Evolutionary conservation across 1,140 invertebrate genomes (phyloP).

Genomic region (Dendrolimus punctatus): DNA sequence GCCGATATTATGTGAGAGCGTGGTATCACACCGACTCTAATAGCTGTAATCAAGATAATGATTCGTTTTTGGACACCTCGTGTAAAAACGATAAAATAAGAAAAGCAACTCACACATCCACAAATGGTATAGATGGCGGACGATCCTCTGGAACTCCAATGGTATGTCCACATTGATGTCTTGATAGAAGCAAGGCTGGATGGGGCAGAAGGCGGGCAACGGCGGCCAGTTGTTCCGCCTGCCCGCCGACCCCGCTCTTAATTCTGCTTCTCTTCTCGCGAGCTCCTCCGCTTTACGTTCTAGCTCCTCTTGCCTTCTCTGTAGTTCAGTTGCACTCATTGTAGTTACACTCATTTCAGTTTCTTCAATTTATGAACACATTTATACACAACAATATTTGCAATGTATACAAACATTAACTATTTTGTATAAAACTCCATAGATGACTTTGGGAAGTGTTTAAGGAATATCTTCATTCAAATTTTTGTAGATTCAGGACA

Average conservation of each 20-base stretch:
- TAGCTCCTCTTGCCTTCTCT: slow-evolving; percentile 88
- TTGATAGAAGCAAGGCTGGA: slow-evolving; percentile 99
- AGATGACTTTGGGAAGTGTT: too few relatives aligned
- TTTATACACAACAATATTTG: too few relatives aligned
- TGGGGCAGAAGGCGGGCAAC: slow-evolving; percentile 90
- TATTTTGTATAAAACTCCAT: too few relatives aligned
- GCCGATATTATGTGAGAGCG: too few relatives aligned
- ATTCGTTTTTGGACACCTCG: too few relatives aligned
- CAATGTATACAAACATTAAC: too few relatives aligned
- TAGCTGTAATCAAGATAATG: too few relatives aligned
- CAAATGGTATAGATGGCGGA: slow-evolving; percentile 94
- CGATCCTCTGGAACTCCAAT: slow-evolving; percentile 96
- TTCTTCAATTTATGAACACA: background rate
- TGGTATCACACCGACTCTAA: too few relatives aligned
- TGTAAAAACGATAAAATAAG: too few relatives aligned
- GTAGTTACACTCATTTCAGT: slow-evolving; percentile 2
- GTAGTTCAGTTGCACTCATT: slow-evolving; percentile 33
- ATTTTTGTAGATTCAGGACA: too few relatives aligned
- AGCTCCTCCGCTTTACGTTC: slow-evolving; percentile 90
- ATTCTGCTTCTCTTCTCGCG: slow-evolving; percentile 90
- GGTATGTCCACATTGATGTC: slow-evolving; percentile 99
- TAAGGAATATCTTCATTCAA: too few relatives aligned
- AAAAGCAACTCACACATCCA: slow-evolving; percentile 92
- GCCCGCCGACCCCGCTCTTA: slow-evolving; percentile 79
- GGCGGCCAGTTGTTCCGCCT: slow-evolving; percentile 98